Percentiles rank a stretch among this genome's conserved stretches.
Conservation (phyloP, 2,113 vertebrate species). For the Harpagus bidentatus region DNA sequence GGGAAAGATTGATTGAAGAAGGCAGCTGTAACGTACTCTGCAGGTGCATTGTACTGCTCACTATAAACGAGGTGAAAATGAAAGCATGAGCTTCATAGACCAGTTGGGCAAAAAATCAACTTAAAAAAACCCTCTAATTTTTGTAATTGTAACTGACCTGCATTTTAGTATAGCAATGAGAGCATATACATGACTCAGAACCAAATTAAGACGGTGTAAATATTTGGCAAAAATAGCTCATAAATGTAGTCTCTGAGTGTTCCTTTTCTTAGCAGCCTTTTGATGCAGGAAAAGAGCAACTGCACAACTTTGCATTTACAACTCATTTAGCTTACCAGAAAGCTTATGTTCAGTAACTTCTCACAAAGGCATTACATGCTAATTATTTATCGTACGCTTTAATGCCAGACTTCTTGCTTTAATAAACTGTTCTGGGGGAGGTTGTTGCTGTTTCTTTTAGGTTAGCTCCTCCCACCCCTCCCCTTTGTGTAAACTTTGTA, state of each 20-base stretch:
- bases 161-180: background rate
- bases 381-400: background rate
- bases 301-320: background rate
- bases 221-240: background rate
- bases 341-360: background rate
- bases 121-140: background rate
- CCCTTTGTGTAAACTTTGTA: background rate
- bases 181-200: background rate
- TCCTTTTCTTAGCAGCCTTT: background rate
- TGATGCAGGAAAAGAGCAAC: background rate
- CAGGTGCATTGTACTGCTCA: background rate
- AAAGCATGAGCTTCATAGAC: background rate
- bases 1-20: background rate
- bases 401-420: background rate
- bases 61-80: rapidly evolving
- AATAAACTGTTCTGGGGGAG: background rate
- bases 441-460: background rate
- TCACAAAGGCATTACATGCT: background rate
- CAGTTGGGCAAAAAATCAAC: background rate
- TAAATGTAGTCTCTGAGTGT: background rate
- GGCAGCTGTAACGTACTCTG: background rate
- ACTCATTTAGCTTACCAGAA: background rate
- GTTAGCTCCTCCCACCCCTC: background rate
- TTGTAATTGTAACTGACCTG: background rate
- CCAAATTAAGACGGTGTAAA: background rate